Evolutionary conservation across 2,113 vertebrate species (phyloP).

Genomic region (Pelecanus crispus): DNA sequence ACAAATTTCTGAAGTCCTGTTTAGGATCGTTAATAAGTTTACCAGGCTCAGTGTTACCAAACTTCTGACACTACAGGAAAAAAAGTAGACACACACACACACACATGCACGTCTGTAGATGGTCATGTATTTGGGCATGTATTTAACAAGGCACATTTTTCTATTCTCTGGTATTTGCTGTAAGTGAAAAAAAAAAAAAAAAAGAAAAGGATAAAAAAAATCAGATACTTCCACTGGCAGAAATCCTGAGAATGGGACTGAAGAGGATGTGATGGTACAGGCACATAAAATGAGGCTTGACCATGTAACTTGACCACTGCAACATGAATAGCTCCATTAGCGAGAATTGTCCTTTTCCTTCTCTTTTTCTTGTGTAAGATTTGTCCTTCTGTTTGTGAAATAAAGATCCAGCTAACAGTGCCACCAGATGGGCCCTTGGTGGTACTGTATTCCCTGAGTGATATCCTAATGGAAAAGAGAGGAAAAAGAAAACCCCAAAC

Average conservation of each 20-base stretch:
- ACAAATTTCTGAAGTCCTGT: neutral
- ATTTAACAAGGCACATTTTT: neutral
- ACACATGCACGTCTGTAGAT: neutral
- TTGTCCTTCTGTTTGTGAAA: neutral
- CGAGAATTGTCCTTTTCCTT: neutral
- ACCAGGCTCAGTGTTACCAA: neutral
- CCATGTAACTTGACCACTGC: neutral
- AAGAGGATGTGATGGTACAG: neutral
- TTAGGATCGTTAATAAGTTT: neutral
- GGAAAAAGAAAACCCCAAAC: neutral
- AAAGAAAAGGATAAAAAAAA: neutral
- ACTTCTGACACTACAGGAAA: neutral
- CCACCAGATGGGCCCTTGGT: neutral
- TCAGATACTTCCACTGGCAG: neutral
- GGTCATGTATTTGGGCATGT: neutral
- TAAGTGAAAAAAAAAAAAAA: neutral
- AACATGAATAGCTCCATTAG: neutral
- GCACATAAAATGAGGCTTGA: neutral
- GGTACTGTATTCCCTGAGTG: neutral
- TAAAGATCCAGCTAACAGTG: conserved; percentile 18
- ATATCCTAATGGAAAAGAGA: neutral
- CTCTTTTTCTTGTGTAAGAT: neutral
- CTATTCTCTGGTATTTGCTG: neutral
- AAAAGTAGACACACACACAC: neutral
- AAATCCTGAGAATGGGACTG: neutral